Conservation (phyloP, 2,797 vertebrate species). For the Amazona finschi region DNA sequence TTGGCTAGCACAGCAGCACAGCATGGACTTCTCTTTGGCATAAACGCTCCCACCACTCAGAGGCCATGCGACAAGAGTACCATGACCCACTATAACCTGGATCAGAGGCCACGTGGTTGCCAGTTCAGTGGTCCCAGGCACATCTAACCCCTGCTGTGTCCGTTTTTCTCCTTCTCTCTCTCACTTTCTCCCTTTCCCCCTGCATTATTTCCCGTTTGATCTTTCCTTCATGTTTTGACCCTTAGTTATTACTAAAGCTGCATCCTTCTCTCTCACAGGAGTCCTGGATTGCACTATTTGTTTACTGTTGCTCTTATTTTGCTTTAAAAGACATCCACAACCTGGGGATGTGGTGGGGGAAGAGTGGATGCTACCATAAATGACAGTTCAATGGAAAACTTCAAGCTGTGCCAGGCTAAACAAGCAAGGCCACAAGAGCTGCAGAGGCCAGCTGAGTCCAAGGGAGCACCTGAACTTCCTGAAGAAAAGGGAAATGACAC, state of each 20-base stretch:
- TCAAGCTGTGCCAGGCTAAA: conserved; percentile 18
- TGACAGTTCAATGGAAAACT: neutral
- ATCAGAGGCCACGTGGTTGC: rapidly evolving
- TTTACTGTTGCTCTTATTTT: neutral
- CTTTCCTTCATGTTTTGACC: conserved; percentile 24
- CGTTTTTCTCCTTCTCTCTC: neutral
- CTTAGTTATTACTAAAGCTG: neutral
- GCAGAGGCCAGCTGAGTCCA: neutral
- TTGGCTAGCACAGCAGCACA: neutral
- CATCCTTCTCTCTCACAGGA: conserved; percentile 20
- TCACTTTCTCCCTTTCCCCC: rapidly evolving
- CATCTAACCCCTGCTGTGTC: neutral
- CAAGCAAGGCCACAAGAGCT: neutral
- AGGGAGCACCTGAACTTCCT: neutral
- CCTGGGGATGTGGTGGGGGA: neutral
- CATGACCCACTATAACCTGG: rapidly evolving
- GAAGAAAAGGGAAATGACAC: neutral
- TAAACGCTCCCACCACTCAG: neutral
- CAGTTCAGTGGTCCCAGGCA: rapidly evolving
- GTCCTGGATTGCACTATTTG: neutral
- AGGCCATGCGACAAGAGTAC: neutral
- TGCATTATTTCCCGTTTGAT: conserved; percentile 5
- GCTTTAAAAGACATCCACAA: conserved; percentile 18
- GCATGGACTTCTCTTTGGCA: rapidly evolving
- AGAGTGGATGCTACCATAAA: neutral